These are phyloP conservation scores for Procavia capensis DNA, from an alignment of 2,113 vertebrate species.

Conservation along the genomic window DNA sequence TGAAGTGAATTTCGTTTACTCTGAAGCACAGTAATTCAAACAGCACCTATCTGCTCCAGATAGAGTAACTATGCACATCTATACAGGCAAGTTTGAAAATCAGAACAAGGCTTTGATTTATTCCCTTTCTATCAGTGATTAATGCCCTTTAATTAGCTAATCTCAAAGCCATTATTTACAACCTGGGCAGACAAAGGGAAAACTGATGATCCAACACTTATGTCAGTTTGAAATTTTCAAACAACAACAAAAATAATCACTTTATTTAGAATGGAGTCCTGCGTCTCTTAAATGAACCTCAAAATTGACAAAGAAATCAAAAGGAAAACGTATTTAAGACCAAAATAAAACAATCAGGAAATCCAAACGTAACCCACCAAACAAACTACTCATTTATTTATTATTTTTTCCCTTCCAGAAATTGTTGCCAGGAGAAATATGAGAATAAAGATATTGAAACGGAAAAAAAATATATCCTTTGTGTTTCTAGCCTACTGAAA, in stretches of 20 bases:
- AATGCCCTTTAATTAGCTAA: constrained; percentile 91
- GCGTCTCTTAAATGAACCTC: constrained; percentile 21
- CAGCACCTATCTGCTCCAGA: constrained; percentile 87
- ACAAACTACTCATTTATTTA: background rate
- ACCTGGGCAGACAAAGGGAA: constrained; percentile 85
- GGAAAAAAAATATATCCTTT: background rate
- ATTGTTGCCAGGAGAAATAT: background rate
- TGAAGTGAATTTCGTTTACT: constrained; percentile 87
- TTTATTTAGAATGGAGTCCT: constrained; percentile 56
- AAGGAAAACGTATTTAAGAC: background rate
- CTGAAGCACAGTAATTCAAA: constrained; percentile 87
- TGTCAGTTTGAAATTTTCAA: constrained; percentile 84
- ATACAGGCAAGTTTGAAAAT: constrained; percentile 83
- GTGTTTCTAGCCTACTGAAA: background rate
- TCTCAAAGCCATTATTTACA: constrained; percentile 91
- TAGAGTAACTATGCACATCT: constrained; percentile 84
- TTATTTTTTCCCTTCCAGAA: background rate
- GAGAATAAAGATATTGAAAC: background rate
- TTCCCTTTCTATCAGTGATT: constrained; percentile 90
- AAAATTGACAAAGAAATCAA: constrained; percentile 67
- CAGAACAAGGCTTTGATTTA: constrained; percentile 87
- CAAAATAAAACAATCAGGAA: constrained; percentile 48
- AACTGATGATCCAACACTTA: constrained; percentile 86
- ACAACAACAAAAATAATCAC: constrained; percentile 69
- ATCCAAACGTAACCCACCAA: background rate